These are phyloP conservation scores for Meghimatium bilineatum DNA, from an alignment of 2,888 invertebrate species.

Conservation along the genomic window DNA sequence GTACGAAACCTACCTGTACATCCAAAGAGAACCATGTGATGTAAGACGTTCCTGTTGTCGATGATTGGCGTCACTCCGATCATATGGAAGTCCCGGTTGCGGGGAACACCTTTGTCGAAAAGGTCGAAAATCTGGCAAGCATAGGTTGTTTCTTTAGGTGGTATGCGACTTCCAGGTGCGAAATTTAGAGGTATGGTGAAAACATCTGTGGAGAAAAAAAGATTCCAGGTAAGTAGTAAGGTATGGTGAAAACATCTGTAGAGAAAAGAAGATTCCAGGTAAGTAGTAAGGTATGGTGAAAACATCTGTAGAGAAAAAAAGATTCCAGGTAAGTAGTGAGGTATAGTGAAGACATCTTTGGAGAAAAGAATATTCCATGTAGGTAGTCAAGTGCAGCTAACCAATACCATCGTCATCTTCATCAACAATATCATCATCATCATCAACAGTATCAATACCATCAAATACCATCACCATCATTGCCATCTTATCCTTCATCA, in stretches of 20 bases:
- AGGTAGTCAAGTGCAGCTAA: not conserved
- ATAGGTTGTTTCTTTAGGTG: constrained; percentile 59
- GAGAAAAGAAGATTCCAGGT: too few relatives aligned
- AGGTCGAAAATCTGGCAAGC: constrained; percentile 47
- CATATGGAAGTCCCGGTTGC: constrained; percentile 53
- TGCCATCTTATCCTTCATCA: too few relatives aligned
- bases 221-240: too few relatives aligned
- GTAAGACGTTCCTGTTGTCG: constrained; percentile 57
- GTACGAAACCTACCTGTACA: constrained; percentile 52
- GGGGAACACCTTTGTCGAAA: constrained; percentile 23
- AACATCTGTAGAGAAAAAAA: too few relatives aligned
- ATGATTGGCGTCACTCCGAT: constrained; percentile 58
- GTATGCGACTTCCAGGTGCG: constrained; percentile 50
- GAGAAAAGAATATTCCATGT: not conserved
- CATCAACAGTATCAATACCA: too few relatives aligned
- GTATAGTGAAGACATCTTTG: too few relatives aligned
- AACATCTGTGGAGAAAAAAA: constrained; percentile 43
- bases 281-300: too few relatives aligned
- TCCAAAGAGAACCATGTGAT: constrained; percentile 60
- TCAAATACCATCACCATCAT: too few relatives aligned
- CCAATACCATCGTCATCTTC: not conserved
- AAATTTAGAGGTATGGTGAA: constrained; percentile 48
- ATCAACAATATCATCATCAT: not conserved
- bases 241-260: too few relatives aligned
- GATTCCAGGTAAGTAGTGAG: too few relatives aligned